Base-by-base conservation (phyloP, 2,113 vertebrate species). In the Menura novaehollandiae region DNA sequence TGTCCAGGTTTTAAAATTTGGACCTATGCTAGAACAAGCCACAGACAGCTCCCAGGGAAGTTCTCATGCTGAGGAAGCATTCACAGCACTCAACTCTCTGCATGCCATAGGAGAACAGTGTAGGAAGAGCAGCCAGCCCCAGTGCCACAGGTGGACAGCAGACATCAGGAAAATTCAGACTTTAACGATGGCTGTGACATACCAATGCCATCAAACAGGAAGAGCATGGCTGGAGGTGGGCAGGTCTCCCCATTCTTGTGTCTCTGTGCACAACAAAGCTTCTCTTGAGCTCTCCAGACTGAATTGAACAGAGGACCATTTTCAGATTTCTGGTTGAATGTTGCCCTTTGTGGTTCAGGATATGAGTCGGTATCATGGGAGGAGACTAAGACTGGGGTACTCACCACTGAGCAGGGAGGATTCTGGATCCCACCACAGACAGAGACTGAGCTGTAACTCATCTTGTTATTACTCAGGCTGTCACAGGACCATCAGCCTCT, bases 401-500 rank as follows among this genome's bases (percentile, higher is more conserved):
- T 3, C 28, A n/a, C 16, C 0, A 0, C 30, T 20, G 53, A 56
- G 8, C 0, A 8, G 13, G 32, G 15, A 41, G 24, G 18, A 30
- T 30, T 85, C 68, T 63, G 78, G 30, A 72, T 72, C 43, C 14
- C 37, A 18, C 11, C 0, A 0, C 3, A 1, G 39, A 41, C 32
- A 88, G 82, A 66, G 33, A 15, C 24, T 67, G 68, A 86, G 49
- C 55, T 68, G 49, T 9, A 80, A 52, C 39, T 19, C 5, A 0
- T 62, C 67, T 58, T 1, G 0, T 49, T 53, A 67, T 7, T 62
- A 75, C 17, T 91, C n/a, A 75, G 19, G 30, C 11, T 27, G 77
- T 33, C 71, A 73, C 43, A 66, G 43, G 23, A 39, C 63, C 51
- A 88, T 35, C 21, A 46, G 51, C 32, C 30, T 59, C 59, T 27